phyloP scores from a whole-genome alignment of 2,113 vertebrate genomes.

The Hippocampus barbouri region DNA sequence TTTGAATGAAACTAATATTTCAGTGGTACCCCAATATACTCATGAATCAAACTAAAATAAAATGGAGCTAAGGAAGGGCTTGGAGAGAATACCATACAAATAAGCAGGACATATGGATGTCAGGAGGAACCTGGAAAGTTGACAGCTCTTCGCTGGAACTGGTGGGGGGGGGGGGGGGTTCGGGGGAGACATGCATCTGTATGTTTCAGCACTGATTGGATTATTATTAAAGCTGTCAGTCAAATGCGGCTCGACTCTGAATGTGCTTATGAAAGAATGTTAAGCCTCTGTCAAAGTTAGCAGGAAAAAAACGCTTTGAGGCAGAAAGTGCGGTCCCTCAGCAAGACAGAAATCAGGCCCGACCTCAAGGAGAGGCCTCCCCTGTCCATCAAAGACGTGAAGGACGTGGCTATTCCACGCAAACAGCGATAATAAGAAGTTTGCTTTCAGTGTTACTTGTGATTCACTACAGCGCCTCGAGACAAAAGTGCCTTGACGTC shows the following conservation, averaged over 20 bases:
- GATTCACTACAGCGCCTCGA: no score
- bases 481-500: no score
- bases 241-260: background rate
- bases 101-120: slow-evolving; percentile 60
- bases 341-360: no score
- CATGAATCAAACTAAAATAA: background rate
- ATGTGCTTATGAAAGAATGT: background rate
- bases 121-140: slow-evolving; percentile 40
- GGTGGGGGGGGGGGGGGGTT: background rate
- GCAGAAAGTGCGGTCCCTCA: no score
- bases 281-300: background rate
- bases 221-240: slow-evolving; percentile 11
- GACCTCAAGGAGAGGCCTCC: no score
- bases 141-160: slow-evolving; percentile 28
- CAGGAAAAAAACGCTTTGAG: no score
- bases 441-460: no score
- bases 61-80: slow-evolving; percentile 18
- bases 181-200: slow-evolving; percentile 40
- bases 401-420: no score
- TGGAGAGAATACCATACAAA: slow-evolving; percentile 35
- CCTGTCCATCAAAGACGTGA: no score
- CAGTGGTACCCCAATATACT: no score
- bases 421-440: no score
- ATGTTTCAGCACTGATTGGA: slow-evolving; percentile 49
- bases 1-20: no score